These are phyloP conservation scores for Solenopsis invicta DNA, from an alignment of 1,140 invertebrate genomes.

Conservation along the genomic window DNA sequence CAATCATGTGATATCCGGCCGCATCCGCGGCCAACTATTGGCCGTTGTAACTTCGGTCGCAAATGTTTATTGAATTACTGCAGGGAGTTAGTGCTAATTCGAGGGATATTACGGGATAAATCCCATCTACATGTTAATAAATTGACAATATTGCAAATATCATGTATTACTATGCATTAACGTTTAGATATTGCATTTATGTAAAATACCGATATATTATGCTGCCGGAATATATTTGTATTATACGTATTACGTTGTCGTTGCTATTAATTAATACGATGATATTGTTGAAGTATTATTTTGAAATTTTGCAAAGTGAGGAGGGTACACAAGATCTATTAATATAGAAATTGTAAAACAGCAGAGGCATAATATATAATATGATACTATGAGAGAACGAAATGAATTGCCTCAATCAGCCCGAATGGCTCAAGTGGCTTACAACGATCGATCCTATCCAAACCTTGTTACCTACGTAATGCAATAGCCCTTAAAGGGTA, in stretches of 20 bases:
- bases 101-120: conserved; percentile 55
- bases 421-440: conserved; percentile 25
- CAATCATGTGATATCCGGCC: conserved; percentile 66
- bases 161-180: conserved; percentile 57
- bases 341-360: background rate
- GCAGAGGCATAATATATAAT: conserved; percentile 6
- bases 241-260: background rate
- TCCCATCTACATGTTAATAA: conserved; percentile 62
- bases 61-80: conserved; percentile 62
- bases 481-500: conserved; percentile 55
- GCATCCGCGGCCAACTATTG: conserved; percentile 41
- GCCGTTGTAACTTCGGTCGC: conserved; percentile 41
- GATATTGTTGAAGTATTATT: background rate
- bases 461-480: conserved; percentile 67
- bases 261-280: conserved; percentile 2
- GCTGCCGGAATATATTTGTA: conserved; percentile 30
- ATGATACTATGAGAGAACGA: background rate
- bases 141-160: conserved; percentile 61
- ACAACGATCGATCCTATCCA: conserved; percentile 54
- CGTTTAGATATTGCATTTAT: conserved; percentile 60
- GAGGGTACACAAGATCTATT: background rate
- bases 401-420: background rate
- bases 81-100: conserved; percentile 58
- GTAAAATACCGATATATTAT: conserved; percentile 44
- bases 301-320: background rate